Base-by-base conservation (phyloP, 2,113 vertebrate genomes). In the Arenaria interpres region DNA sequence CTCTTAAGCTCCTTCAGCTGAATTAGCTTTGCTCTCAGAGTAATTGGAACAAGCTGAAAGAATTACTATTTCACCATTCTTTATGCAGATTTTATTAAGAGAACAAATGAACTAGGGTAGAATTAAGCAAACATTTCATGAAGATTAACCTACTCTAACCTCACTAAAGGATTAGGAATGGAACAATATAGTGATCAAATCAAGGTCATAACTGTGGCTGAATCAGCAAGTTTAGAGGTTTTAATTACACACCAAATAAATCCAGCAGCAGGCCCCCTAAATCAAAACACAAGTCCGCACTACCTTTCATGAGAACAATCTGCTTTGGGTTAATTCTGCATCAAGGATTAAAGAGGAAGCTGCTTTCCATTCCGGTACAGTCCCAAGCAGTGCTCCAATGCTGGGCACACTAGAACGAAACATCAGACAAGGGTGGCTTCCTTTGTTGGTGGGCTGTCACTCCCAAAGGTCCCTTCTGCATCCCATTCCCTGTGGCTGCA, bases 31-130 rank as follows among this genome's bases (percentile, higher is more conserved):
- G 74, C 82, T 94, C 45, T 89, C 87, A 89, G 50, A 80, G 45
- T 91, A 95, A 94, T 85, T 91, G 71, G 63, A 91, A 86, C 50
- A 92, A 91, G 69, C 73, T 72, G 80, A 82, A 97, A 96, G 91
- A 94, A 90, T 91, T 88, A 85, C 63, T 75, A 53, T 94, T 96
- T 94, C 62, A 69, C 68, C 48, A 28, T 96, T 94, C 74, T 91
- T 95, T 73, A 85, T 89, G 78, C 35, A 88, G 81, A 94, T 95
- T 96, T 97, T 96, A 90, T 69, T 90, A 94, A 91, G 56, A 93
- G 81, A 94, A 91, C 16, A 93, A 94, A 91, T 85, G 35, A 96
- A 25, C 4, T 1, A 76, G 81, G 24, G 67, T 76, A 66, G 81
- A 93, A 95, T 95, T 91, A 96, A 88, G 89, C 69, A 95, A 96